phyloP scores from a whole-genome alignment of 2,113 vertebrate genomes.

The Gymnarchus niloticus region DNA sequence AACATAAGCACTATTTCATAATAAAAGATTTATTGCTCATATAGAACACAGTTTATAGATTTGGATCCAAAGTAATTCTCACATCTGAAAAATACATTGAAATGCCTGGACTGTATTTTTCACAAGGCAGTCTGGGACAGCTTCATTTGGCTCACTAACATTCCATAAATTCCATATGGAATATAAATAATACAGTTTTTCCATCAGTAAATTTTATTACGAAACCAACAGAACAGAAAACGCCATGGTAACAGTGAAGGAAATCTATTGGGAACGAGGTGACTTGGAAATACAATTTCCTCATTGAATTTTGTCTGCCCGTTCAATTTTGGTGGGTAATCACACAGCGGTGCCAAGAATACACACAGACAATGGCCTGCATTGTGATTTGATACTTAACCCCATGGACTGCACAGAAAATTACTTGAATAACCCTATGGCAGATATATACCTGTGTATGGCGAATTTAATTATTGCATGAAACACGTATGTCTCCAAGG shows the following conservation, averaged over 20 bases:
- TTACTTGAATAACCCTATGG: neutral
- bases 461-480: neutral
- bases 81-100: neutral
- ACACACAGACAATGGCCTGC: neutral
- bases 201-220: conserved; percentile 6
- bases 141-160: neutral
- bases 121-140: neutral
- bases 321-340: conserved; percentile 14
- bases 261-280: neutral
- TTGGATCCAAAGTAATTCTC: neutral
- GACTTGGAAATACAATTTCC: conserved; percentile 9
- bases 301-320: conserved; percentile 3
- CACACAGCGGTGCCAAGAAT: neutral
- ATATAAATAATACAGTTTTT: conserved; percentile 4
- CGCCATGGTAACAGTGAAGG: neutral
- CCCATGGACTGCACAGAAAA: neutral
- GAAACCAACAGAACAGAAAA: neutral
- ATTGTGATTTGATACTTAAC: neutral
- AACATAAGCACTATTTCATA: neutral
- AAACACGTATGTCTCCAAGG: neutral
- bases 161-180: neutral
- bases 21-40: neutral
- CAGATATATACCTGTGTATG: neutral
- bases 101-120: neutral
- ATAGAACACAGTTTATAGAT: neutral